phyloP scores from a whole-genome alignment of 2,888 invertebrate genomes.

The Hyposoter didymator region DNA sequence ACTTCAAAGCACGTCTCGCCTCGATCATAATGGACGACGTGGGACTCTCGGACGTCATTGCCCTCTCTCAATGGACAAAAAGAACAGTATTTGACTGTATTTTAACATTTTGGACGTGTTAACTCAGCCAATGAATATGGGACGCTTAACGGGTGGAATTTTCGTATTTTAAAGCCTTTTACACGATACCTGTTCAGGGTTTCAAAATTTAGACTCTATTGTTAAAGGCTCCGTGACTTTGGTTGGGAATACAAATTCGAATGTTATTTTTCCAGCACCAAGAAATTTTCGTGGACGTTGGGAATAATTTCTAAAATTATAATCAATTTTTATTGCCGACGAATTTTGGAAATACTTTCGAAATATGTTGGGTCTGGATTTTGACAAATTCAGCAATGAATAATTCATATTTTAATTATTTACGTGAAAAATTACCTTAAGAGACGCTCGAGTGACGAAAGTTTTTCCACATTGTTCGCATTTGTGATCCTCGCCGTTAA shows the following conservation, averaged over 20 bases:
- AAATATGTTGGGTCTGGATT: neutral
- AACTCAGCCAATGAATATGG: constrained; percentile 1
- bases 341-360: neutral
- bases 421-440: constrained; percentile 63
- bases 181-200: constrained; percentile 11
- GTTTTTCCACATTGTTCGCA: constrained; percentile 83
- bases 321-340: neutral
- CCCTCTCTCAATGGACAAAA: constrained; percentile 10
- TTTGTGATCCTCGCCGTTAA: constrained; percentile 74
- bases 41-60: constrained; percentile 42
- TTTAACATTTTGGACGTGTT: constrained; percentile 27
- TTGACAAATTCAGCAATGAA: too few relatives aligned
- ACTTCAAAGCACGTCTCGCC: constrained; percentile 36
- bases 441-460: constrained; percentile 79
- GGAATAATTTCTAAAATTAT: neutral
- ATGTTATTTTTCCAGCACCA: neutral
- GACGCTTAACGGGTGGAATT: constrained; percentile 22
- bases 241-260: constrained; percentile 10
- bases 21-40: constrained; percentile 47
- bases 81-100: constrained; percentile 28
- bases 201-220: constrained; percentile 1
- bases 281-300: neutral
- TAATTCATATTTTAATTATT: neutral
- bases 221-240: constrained; percentile 10
- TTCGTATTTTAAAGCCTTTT: constrained; percentile 21